These are phyloP conservation scores for Monarcha castaneiventris DNA, from an alignment of 2,113 vertebrate genomes.

Conservation along the genomic window DNA sequence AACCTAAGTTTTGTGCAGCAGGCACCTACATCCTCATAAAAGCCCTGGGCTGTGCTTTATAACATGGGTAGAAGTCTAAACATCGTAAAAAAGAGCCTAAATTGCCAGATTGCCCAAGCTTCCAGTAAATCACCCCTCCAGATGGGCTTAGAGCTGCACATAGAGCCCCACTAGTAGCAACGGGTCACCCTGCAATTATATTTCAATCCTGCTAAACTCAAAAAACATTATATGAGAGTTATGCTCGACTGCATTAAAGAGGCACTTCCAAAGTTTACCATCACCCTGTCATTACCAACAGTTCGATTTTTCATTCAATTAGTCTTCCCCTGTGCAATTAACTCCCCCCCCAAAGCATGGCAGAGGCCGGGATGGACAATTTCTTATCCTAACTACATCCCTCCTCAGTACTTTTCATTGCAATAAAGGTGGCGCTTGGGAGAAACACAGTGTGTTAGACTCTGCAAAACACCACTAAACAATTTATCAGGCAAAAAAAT, in stretches of 20 bases:
- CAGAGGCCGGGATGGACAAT: slow-evolving; percentile 56
- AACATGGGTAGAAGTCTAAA: slow-evolving; percentile 29
- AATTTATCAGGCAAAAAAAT: slow-evolving; percentile 69
- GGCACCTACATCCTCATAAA: slow-evolving; percentile 46
- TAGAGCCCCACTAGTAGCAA: not conserved
- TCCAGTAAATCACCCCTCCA: slow-evolving; percentile 58
- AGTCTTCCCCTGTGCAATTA: slow-evolving; percentile 49
- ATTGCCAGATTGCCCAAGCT: slow-evolving; percentile 38
- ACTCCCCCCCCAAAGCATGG: slow-evolving; percentile 35
- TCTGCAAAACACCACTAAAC: slow-evolving; percentile 55
- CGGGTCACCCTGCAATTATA: not conserved
- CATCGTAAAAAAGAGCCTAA: slow-evolving; percentile 18
- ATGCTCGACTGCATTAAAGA: not conserved
- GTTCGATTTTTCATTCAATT: slow-evolving; percentile 79
- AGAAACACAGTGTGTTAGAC: slow-evolving; percentile 49
- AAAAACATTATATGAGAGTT: not conserved
- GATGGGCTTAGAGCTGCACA: slow-evolving; percentile 20
- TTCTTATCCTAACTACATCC: slow-evolving; percentile 75
- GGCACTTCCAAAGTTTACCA: slow-evolving; percentile 20
- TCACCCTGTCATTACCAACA: not conserved
- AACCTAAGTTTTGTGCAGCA: not conserved
- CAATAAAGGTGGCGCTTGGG: slow-evolving; percentile 67
- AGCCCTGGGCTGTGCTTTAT: not conserved
- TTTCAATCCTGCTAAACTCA: not conserved
- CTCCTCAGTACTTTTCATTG: slow-evolving; percentile 75